phyloP scores from a whole-genome alignment of 1,140 invertebrate genomes.

The Apis dorsata region DNA sequence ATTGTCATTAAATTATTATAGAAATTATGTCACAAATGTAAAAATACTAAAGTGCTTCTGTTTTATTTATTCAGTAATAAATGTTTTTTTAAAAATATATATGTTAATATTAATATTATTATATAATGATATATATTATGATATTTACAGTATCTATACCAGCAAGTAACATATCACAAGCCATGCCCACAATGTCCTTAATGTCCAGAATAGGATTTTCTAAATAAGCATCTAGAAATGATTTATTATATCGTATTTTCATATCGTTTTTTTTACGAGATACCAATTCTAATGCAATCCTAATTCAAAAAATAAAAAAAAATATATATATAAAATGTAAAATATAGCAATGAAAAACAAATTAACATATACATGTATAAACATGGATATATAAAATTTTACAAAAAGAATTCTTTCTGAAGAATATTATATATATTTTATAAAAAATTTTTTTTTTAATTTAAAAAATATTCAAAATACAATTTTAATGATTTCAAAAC shows the following conservation, averaged over 20 bases:
- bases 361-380: background rate
- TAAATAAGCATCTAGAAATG: conserved; percentile 85
- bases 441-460: too few species aligned
- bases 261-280: conserved; percentile 80
- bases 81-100: background rate
- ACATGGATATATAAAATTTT: too few species aligned
- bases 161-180: conserved; percentile 90
- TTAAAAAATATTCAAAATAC: too few species aligned
- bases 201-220: conserved; percentile 84
- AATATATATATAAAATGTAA: background rate
- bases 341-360: background rate
- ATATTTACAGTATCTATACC: conserved; percentile 90
- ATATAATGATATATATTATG: background rate
- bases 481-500: too few species aligned
- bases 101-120: background rate
- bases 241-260: conserved; percentile 69
- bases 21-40: background rate
- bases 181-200: conserved; percentile 90
- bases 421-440: too few species aligned
- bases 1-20: background rate
- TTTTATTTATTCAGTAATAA: too few species aligned
- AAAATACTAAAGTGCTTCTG: too few species aligned
- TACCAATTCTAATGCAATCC: conserved; percentile 86
- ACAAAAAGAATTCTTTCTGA: too few species aligned
- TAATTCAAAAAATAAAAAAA: conserved; percentile 69